Evolutionary conservation across 2,888 invertebrate species (phyloP), one percentile per base, ranked within the genome.

Genomic region (Cabera pusaria): DNA sequence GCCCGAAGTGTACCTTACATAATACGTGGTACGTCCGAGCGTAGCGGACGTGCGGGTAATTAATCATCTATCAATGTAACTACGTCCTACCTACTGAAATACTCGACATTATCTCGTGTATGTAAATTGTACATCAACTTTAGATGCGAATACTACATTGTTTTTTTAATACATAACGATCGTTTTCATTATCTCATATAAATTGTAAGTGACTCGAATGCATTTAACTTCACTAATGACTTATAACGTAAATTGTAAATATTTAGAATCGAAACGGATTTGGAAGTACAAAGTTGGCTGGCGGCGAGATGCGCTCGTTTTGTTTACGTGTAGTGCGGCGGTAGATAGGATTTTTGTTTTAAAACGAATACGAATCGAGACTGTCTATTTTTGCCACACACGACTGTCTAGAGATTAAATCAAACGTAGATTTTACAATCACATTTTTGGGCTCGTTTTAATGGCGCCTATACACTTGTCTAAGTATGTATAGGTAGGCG

Each of bases 141-240:
- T 44, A 43, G 54, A 51, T 56, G 57, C 52, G 55, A 43, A 48
- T 47, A 37, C 35, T n/a, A n/a, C n/a, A n/a, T n/a, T n/a, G 34
- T 50, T 51, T 51, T 45, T 46, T 52, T 52, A 52, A 49, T 44
- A 24, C 44, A 35, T 48, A 37, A 49, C 28, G 21, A 20, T 56
- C 14, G 39, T 46, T 49, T 43, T 29, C 35, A 50, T 18, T 22
- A 34, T 47, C 29, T 42, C 44, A 37, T 49, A 25, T 40, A 56
- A 53, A 44, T 43, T 51, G 29, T 52, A 52, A 49, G 50, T 47
- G 45, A 46, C 44, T 56, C 52, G 44, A 42, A 48, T 58, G 83
- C 85, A 84, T 85, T 85, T 84, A 84, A 82, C 76, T 72, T 68
- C 52, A 64, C 71, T 76, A 64, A 79, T 60, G 79, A 82, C 81